These are phyloP conservation scores for Agonopterix heracliana DNA, from an alignment of 2,888 invertebrate species.

Conservation along the genomic window DNA sequence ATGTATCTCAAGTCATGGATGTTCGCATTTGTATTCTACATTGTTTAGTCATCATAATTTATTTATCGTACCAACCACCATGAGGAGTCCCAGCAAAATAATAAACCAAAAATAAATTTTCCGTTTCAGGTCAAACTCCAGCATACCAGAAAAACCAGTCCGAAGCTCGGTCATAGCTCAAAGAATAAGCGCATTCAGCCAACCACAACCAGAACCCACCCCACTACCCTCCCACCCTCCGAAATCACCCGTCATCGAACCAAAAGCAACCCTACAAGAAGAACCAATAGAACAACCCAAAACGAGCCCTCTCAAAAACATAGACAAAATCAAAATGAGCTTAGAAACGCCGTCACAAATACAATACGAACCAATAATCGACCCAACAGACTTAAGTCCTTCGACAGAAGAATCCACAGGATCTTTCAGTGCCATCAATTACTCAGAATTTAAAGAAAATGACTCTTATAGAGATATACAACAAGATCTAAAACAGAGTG, in stretches of 20 bases:
- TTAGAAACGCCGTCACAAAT: slow-evolving; percentile 68
- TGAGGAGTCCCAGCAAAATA: too few species aligned
- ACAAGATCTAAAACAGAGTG: slow-evolving; percentile 46
- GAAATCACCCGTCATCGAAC: slow-evolving; percentile 20
- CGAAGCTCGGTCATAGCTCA: slow-evolving; percentile 81
- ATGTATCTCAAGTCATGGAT: too few species aligned
- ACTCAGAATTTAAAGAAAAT: slow-evolving; percentile 35
- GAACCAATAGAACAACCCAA: slow-evolving; percentile 38
- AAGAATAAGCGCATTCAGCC: slow-evolving; percentile 75
- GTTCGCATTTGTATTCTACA: too few species aligned
- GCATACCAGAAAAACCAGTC: slow-evolving; percentile 79
- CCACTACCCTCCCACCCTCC: slow-evolving; percentile 37
- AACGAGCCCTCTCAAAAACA: slow-evolving; percentile 63
- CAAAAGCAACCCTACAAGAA: slow-evolving; percentile 27
- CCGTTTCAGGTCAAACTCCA: slow-evolving; percentile 43
- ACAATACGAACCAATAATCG: slow-evolving; percentile 68
- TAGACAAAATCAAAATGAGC: slow-evolving; percentile 70
- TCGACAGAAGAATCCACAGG: slow-evolving; percentile 53
- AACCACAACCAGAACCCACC: slow-evolving; percentile 31
- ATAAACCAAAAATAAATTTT: not conserved
- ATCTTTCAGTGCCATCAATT: slow-evolving; percentile 59
- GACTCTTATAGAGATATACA: slow-evolving; percentile 46
- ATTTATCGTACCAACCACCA: too few species aligned
- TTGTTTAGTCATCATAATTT: too few species aligned
- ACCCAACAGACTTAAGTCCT: slow-evolving; percentile 61